Base-by-base conservation (phyloP, 2,888 invertebrate species). In the Machimus rusticus region DNA sequence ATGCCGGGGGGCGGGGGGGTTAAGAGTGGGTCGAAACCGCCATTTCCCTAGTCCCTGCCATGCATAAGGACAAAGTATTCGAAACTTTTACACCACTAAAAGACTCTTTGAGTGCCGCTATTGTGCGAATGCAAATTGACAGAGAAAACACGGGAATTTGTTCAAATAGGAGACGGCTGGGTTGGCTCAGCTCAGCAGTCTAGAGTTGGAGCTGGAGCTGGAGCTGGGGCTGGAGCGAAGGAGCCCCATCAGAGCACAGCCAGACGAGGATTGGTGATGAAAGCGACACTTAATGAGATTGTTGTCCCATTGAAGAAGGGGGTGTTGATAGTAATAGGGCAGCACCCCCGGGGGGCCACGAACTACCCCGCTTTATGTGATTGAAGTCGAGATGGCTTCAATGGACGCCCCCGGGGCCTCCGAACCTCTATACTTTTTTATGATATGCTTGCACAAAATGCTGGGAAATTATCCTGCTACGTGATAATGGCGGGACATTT, bases 141-240 rank as follows among this genome's bases (percentile, higher is more conserved):
- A 78, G 78, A 78, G 78, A 43, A 78, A 78, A 78, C n/a, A 39
- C 37, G 78, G 39, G n/a, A 78, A 43, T 78, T 39, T 78, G 78
- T 43, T 37, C n/a, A 78, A 43, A 78, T 43, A 39, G 19, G 23
- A 78, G 37, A 39, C 34, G 66, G 66, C 66, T 66, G 66, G 66
- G 12, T 39, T 66, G 43, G 43, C 43, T 46, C 43, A 46, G 14
- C 66, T 23, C 12, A 66, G 66, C 19, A 66, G 28, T 66, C 19
- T 66, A 28, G 12, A 66, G 3, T 2, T 66, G 66, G 23, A 19
- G 4, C 2, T 66, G 66, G 23, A 8, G 28, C 9, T 66, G 66
- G 8, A 57, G 9, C 5, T 57, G 57, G 8, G 3, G 19, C 57
- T 39, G 39, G 43, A 16, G 12, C 4, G 4, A 14, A 46, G 66